phyloP scores from a whole-genome alignment of 2,888 invertebrate genomes.

The Pterobdella sp. region DNA sequence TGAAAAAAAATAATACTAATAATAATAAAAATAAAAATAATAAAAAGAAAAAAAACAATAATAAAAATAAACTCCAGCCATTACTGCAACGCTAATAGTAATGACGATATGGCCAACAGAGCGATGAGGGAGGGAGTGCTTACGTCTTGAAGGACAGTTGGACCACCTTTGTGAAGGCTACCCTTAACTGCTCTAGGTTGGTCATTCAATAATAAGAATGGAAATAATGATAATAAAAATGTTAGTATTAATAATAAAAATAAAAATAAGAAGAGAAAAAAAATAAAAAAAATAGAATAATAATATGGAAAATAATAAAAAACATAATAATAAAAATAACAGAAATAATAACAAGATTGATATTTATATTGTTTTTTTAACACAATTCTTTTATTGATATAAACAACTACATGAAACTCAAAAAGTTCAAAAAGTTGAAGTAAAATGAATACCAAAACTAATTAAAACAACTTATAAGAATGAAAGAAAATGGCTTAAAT shows the following conservation, averaged over 20 bases:
- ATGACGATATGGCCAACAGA: not conserved
- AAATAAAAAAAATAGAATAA: not conserved
- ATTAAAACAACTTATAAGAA: too few relatives aligned
- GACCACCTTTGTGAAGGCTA: slow-evolving; percentile 13
- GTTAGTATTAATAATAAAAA: not conserved
- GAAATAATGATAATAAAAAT: not conserved
- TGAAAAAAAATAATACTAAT: slow-evolving; percentile 13
- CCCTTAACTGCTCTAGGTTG: slow-evolving; percentile 19
- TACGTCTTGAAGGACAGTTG: slow-evolving; percentile 3
- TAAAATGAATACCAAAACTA: too few relatives aligned
- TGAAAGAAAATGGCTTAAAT: too few relatives aligned
- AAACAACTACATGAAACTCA: too few relatives aligned
- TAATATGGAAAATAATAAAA: not conserved
- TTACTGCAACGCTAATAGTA: not conserved
- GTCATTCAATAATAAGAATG: not conserved
- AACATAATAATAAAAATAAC: too few relatives aligned
- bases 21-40: slow-evolving; percentile 1
- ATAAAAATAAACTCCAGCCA: not conserved
- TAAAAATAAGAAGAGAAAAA: not conserved
- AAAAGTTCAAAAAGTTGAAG: too few relatives aligned
- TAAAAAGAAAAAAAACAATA: not conserved
- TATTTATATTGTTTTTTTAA: too few relatives aligned
- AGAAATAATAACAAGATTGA: too few relatives aligned
- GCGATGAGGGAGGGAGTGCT: slow-evolving; percentile 7
- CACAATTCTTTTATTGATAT: too few relatives aligned